Conservation (phyloP, 2,797 vertebrate species). For the Sebastiscus albofasciatus region DNA sequence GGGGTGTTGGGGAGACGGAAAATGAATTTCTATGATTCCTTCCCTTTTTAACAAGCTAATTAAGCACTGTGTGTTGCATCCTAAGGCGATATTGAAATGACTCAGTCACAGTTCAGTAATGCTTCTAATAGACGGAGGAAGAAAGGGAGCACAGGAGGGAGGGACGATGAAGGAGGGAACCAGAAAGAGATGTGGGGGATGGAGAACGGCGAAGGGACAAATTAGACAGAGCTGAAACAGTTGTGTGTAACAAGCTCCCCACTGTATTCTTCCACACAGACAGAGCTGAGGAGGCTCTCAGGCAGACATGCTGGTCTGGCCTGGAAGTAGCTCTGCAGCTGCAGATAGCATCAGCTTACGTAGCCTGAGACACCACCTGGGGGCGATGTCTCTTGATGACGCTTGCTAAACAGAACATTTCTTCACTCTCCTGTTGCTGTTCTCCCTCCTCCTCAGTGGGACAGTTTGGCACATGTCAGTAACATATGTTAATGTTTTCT, state of each 20-base stretch:
- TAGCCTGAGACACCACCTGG: constrained; percentile 35
- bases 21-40: constrained; percentile 72
- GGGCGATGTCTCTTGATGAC: constrained; percentile 15
- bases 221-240: constrained; percentile 67
- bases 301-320: constrained; percentile 32
- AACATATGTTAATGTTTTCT: constrained; percentile 38
- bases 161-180: constrained; percentile 39
- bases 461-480: constrained; percentile 28
- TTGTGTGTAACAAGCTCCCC: constrained; percentile 71
- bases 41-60: constrained; percentile 83
- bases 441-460: constrained; percentile 10
- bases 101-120: constrained; percentile 82
- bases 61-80: constrained; percentile 78
- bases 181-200: constrained; percentile 28
- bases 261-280: constrained; percentile 57
- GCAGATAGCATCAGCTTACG: background rate
- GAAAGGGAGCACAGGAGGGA: constrained; percentile 51
- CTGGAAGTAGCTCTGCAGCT: constrained; percentile 20
- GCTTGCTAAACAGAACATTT: background rate
- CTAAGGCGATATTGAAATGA: constrained; percentile 81
- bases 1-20: constrained; percentile 32
- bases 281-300: constrained; percentile 19
- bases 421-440: background rate
- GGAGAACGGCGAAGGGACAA: constrained; percentile 39
- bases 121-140: constrained; percentile 75